phyloP scores from a whole-genome alignment of 35 echinoderm and acorn worm species.

The Ptychodera flava region DNA sequence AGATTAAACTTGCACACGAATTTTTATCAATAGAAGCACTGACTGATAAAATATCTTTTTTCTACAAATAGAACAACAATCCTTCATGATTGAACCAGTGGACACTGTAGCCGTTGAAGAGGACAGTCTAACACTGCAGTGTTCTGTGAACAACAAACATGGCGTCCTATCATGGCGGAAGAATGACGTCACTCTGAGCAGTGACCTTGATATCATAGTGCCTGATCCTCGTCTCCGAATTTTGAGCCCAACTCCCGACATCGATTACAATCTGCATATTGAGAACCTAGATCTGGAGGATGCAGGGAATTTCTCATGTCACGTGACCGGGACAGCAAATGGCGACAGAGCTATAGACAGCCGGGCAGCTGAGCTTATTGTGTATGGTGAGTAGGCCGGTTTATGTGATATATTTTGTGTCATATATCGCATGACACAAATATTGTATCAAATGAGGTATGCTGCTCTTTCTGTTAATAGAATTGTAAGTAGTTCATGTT shows the following conservation, averaged over 20 bases:
- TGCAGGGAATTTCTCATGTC: neutral
- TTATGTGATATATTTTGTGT: no score
- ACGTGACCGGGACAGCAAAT: neutral
- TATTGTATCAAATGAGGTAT: no score
- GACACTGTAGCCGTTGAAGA: constrained; percentile 34
- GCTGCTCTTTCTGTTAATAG: no score
- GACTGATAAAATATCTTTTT: no score
- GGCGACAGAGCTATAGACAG: neutral
- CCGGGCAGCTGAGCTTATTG: neutral
- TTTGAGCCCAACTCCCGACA: neutral
- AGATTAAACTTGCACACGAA: no score
- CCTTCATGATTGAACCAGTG: constrained; percentile 44
- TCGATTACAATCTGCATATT: neutral
- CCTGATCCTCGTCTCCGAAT: neutral
- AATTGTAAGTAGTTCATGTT: no score
- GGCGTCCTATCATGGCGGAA: constrained; percentile 66
- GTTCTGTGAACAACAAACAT: constrained; percentile 53
- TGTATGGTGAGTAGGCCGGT: neutral
- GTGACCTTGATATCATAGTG: constrained; percentile 50
- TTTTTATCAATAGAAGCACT: no score
- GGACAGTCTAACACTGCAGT: constrained; percentile 36
- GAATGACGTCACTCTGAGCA: constrained; percentile 17
- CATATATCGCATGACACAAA: no score
- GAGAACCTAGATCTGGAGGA: neutral
- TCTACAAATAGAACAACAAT: constrained; percentile 60